Evolutionary conservation across 2,113 vertebrate species (phyloP), one percentile per base, ranked within the genome.

Genomic region (Scortum barcoo): DNA sequence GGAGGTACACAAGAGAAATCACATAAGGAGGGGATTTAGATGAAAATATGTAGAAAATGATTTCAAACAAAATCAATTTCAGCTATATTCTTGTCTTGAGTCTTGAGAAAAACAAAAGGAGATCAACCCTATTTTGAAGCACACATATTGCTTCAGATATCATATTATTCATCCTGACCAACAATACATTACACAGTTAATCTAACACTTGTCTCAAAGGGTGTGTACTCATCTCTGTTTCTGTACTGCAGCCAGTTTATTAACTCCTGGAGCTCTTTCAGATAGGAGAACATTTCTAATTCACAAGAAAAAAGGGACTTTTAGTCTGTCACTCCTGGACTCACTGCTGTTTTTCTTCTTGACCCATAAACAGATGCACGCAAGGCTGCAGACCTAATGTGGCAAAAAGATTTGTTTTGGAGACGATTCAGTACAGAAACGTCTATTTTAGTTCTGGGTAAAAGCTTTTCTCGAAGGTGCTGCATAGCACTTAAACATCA

Each of bases 401-500:
- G n/a, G 44, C 53, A 67, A 67, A 28, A 44, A 24, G 2, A 75
- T 74, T 75, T 61, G 46, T 46, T 48, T n/a, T 16, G 17, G 56
- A 36, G 26, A 68, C 36, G 50, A 48, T 44, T 65, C 30, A 26
- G 17, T 19, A 20, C 3, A 53, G 13, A 16, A 30, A 36, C 16
- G 28, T 28, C 2, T 5, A 19, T 54, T 70, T 76, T 22, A 44
- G 67, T 36, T 36, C 36, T 16, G 38, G 46, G 16, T 28, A 4
- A 72, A 57, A 30, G 40, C 40, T 44, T 46, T 11, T 65, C 69
- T 50, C 53, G n/a, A 58, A 66, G 51, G n/a, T 51, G 58, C 46
- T 53, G 26, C 46, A 30, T 26, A 36, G 58, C 56, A 76, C 48
- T 73, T 46, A 38, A 57, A 69, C 42, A 40, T 82, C 57, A 86